Conservation (phyloP, 2,888 invertebrate genomes). For the Sinodicranocentrus sp. region DNA sequence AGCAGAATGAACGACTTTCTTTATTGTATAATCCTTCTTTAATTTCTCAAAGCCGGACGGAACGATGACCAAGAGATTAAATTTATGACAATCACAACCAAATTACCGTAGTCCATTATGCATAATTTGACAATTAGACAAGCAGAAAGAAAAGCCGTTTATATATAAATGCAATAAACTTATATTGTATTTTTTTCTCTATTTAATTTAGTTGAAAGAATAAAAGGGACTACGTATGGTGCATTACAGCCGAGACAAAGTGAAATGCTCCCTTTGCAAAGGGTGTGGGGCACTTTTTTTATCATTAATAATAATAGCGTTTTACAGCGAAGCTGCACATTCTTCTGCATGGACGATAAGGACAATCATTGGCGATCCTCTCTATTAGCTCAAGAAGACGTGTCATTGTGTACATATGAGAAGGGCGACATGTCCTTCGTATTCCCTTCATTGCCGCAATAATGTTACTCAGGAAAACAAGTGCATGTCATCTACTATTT, state of each 20-base stretch:
- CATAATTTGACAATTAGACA: background rate
- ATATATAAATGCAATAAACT: background rate
- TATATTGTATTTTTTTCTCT: background rate
- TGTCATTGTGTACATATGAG: conserved; percentile 46
- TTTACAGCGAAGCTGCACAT: background rate
- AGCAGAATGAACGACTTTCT: too few relatives aligned
- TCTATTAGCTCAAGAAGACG: background rate
- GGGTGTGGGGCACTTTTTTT: conserved; percentile 64
- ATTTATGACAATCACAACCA: background rate
- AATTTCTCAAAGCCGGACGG: too few relatives aligned
- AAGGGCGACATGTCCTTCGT: conserved; percentile 65
- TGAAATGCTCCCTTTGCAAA: conserved; percentile 9
- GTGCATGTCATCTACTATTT: background rate
- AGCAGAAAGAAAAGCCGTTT: background rate
- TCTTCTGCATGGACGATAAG: background rate
- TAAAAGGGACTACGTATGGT: background rate
- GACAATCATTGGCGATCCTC: background rate
- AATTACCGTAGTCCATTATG: background rate
- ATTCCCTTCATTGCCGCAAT: conserved; percentile 54
- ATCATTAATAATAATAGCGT: conserved; percentile 56
- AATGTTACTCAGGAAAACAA: conserved; percentile 11
- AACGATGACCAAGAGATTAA: too few relatives aligned
- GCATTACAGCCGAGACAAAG: too few relatives aligned
- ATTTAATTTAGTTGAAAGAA: background rate
- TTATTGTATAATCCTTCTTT: too few relatives aligned